These are phyloP conservation scores for Ctenomys sociabilis DNA, from an alignment of 2,113 vertebrate genomes.

Conservation along the genomic window DNA sequence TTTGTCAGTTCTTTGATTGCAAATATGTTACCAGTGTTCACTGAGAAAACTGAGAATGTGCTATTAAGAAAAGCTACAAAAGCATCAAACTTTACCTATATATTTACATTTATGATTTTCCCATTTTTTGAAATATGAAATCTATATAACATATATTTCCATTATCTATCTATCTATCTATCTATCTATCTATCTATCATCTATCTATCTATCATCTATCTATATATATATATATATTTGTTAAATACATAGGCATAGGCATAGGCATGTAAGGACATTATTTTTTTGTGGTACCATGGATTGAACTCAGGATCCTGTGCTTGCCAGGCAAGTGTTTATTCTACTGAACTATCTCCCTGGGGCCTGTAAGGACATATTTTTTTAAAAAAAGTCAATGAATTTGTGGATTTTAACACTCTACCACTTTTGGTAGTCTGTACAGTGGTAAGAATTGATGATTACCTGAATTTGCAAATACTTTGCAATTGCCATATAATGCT, in stretches of 20 bases:
- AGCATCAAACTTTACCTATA: not conserved
- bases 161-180: too few relatives aligned
- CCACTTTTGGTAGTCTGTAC: not conserved
- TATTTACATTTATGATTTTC: not conserved
- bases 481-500: not conserved
- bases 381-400: not conserved
- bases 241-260: not conserved
- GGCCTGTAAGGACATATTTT: not conserved
- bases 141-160: too few relatives aligned
- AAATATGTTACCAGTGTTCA: slow-evolving; percentile 1
- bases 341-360: too few relatives aligned
- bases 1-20: not conserved
- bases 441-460: not conserved
- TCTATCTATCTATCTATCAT: too few relatives aligned
- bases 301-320: too few relatives aligned
- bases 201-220: too few relatives aligned
- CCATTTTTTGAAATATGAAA: not conserved
- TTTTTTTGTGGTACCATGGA: too few relatives aligned
- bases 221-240: not conserved
- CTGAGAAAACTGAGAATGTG: not conserved
- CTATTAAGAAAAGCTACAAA: not conserved
- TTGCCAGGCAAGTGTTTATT: too few relatives aligned
- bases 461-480: not conserved
- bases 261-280: not conserved
- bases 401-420: not conserved